These are phyloP conservation scores for Pterocles gutturalis DNA, from an alignment of 2,113 vertebrate species.

Conservation along the genomic window DNA sequence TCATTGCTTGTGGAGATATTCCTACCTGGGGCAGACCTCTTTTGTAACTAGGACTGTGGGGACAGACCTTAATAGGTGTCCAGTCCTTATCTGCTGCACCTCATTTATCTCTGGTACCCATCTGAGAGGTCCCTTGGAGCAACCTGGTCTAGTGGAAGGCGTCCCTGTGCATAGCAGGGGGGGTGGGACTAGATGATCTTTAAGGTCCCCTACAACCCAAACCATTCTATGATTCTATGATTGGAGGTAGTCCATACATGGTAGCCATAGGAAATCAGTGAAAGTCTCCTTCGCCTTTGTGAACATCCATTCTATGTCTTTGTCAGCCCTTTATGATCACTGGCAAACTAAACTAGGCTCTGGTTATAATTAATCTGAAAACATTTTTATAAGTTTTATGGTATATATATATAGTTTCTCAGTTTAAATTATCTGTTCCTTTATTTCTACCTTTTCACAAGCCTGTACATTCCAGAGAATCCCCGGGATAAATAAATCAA, in stretches of 20 bases:
- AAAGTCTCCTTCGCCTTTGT: neutral
- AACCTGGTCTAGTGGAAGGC: too few species aligned
- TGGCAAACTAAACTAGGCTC: neutral
- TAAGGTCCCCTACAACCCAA: too few species aligned
- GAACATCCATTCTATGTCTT: neutral
- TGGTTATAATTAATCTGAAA: neutral
- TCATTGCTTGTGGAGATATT: neutral
- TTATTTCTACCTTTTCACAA: neutral
- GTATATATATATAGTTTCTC: neutral
- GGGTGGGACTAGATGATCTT: too few species aligned
- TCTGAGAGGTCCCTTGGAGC: neutral
- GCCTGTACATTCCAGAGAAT: neutral
- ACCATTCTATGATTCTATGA: too few species aligned
- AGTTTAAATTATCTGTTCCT: neutral
- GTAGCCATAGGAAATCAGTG: neutral
- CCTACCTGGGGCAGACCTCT: neutral
- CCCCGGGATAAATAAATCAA: neutral
- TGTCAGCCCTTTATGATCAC: neutral
- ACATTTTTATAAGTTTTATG: neutral
- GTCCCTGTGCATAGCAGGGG: too few species aligned
- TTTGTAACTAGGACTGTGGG: neutral
- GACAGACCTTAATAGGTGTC: neutral
- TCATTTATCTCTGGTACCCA: neutral
- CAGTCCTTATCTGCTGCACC: neutral
- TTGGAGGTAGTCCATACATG: accelerated